phyloP scores from a whole-genome alignment of 2,113 vertebrate genomes.

The Centrocercus urophasianus region DNA sequence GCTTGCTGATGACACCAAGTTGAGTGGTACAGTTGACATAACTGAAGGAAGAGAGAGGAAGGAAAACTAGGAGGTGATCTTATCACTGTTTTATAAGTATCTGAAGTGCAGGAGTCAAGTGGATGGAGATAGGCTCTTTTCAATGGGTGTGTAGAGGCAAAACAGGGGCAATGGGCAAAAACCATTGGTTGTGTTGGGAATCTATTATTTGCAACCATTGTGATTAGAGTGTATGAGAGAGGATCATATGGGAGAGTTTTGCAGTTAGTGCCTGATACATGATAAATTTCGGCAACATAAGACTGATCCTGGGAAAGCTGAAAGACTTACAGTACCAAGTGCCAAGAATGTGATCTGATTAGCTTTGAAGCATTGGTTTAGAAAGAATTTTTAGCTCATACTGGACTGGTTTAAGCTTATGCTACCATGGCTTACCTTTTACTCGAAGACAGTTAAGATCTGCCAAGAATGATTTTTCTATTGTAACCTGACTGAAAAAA shows the following conservation, averaged over 20 bases:
- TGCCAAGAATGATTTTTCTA: not conserved
- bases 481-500: not conserved
- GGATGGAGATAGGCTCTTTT: too few species aligned
- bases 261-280: not conserved
- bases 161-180: too few species aligned
- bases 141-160: too few species aligned
- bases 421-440: not conserved
- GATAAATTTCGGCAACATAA: not conserved
- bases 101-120: too few species aligned
- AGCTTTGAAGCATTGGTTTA: not conserved
- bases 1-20: too few species aligned
- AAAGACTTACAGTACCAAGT: not conserved
- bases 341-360: not conserved
- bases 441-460: not conserved
- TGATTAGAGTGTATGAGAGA: not conserved
- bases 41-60: too few species aligned
- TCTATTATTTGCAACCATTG: not conserved
- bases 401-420: not conserved
- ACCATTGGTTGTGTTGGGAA: not conserved
- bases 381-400: not conserved
- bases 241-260: not conserved
- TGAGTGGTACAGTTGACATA: too few species aligned
- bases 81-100: too few species aligned
- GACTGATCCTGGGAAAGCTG: not conserved
- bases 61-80: too few species aligned